phyloP scores from a whole-genome alignment of 2,797 vertebrate species.

The Sphenodon punctatus region DNA sequence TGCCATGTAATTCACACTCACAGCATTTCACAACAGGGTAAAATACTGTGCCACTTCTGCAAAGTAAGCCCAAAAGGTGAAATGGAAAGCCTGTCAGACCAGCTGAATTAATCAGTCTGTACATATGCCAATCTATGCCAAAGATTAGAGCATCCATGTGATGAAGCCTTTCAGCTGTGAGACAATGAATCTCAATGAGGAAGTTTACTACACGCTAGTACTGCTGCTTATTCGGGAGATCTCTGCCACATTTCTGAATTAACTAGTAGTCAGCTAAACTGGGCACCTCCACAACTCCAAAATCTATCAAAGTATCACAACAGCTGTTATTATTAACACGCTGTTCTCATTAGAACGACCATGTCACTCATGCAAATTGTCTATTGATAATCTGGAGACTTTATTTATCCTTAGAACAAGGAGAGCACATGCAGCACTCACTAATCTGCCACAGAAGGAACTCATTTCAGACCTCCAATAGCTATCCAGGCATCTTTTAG shows the following conservation, averaged over 20 bases:
- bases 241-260: constrained; percentile 29
- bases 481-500: not conserved
- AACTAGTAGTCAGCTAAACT: constrained; percentile 19
- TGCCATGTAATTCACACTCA: not conserved
- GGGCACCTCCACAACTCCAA: not conserved
- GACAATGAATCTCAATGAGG: not conserved
- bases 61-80: constrained; percentile 45
- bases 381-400: not conserved
- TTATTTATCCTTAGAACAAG: not conserved
- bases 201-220: not conserved
- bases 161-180: not conserved
- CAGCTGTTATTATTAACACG: rapidly evolving
- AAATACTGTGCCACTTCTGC: constrained; percentile 56
- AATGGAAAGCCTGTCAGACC: not conserved
- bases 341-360: not conserved
- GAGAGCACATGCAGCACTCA: too few species aligned
- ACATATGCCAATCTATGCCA: not conserved
- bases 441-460: too few species aligned
- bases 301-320: not conserved
- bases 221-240: not conserved
- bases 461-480: too few species aligned
- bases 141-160: not conserved
- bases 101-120: constrained; percentile 28
- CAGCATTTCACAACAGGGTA: constrained; percentile 23
- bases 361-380: not conserved